Evolutionary conservation across 2,888 invertebrate genomes (phyloP).

Genomic region (Pachymerium ferrugineum): DNA sequence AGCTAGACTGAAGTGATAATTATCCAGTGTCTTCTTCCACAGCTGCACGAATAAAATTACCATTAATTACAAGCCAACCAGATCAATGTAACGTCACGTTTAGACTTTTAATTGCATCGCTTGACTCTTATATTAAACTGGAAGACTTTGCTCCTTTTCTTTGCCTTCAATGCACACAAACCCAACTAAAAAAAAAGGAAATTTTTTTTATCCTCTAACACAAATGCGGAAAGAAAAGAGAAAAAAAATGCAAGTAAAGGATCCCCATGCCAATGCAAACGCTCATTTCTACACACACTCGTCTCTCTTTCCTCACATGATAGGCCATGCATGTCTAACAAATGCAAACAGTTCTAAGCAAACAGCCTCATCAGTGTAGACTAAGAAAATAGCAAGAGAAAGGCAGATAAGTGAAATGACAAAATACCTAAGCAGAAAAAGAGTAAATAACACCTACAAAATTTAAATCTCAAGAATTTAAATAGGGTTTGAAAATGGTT

Average conservation of each 20-base stretch:
- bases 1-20: conserved; percentile 8
- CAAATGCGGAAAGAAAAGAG: too few species aligned
- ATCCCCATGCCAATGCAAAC: not conserved
- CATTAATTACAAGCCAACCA: conserved; percentile 13
- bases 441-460: not conserved
- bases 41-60: conserved; percentile 7
- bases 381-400: too few species aligned
- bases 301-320: not conserved
- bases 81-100: conserved; percentile 8
- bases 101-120: conserved; percentile 3
- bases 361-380: not conserved
- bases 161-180: not conserved
- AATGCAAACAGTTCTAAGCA: not conserved
- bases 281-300: not conserved
- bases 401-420: not conserved
- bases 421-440: not conserved
- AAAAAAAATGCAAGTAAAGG: not conserved
- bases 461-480: not conserved
- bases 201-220: not conserved
- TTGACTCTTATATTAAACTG: not conserved
- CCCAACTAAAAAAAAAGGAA: not conserved
- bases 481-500: too few species aligned
- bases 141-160: not conserved
- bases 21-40: not conserved
- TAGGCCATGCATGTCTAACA: conserved; percentile 13